Evolutionary conservation across 2,113 vertebrate genomes (phyloP).

Genomic region (Rallus limicola): DNA sequence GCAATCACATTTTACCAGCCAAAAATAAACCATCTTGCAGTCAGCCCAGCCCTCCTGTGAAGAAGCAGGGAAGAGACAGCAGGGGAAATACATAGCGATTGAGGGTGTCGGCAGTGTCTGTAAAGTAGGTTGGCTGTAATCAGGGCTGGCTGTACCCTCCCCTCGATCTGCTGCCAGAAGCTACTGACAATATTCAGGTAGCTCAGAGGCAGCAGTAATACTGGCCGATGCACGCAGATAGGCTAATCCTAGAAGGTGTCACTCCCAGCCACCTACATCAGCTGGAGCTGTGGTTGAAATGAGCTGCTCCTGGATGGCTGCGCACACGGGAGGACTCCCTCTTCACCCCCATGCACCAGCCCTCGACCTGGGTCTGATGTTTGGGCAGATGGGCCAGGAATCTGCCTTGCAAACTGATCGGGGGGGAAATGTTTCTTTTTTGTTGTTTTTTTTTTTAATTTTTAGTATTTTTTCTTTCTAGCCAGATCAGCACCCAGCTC

Average conservation of each 20-base stretch:
- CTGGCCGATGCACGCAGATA: background rate
- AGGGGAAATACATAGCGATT: background rate
- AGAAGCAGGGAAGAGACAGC: background rate
- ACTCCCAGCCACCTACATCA: background rate
- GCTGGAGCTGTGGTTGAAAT: background rate
- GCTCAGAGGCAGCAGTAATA: background rate
- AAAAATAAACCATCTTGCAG: background rate
- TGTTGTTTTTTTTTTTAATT: background rate
- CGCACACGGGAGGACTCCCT: accelerated
- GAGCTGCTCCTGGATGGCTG: accelerated
- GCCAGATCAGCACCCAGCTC: background rate
- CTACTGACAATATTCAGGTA: background rate
- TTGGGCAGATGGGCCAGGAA: background rate
- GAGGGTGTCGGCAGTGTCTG: background rate
- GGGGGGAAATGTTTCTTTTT: background rate
- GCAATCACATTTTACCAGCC: background rate
- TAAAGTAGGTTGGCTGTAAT: background rate
- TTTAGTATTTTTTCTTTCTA: background rate
- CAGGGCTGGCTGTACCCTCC: background rate
- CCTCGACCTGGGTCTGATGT: background rate
- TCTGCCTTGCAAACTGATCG: background rate
- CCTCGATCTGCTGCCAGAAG: background rate
- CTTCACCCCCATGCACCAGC: background rate
- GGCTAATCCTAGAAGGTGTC: background rate
- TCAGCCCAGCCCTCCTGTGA: background rate